Base-by-base conservation (phyloP, 2,797 vertebrate genomes). In the Crocidura indochinensis region DNA sequence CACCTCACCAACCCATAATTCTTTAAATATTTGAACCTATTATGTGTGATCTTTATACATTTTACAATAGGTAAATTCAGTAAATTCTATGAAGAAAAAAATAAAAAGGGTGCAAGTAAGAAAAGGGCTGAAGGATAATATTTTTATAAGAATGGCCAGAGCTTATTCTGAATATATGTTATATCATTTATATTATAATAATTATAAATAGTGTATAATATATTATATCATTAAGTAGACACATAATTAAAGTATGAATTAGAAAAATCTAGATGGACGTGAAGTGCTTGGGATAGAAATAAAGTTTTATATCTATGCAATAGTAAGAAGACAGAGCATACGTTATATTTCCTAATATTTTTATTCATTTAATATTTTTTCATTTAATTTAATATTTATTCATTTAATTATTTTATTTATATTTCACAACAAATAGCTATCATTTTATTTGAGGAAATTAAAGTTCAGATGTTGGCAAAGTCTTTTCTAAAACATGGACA, bases 351-450 rank as follows among this genome's bases (percentile, higher is more conserved):
- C 6, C 8, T 68, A 73, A 2, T 0, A 84, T 53, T 86, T 84
- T 62, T 49, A 20, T 77, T 82, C 10, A 46, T 60, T 38, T n/a
- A 53, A 53, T 79, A 17, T 76, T 69, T 84, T 79, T 44, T 68
- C 44, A 29, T 27, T n/a, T n/a, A n/a, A 46, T 60, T 38, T n/a
- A 53, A 53, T 79, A 17, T 76, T 69, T 84, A 75, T 44, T 68
- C 44, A 29, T 27, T n/a, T n/a, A n/a, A n/a, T n/a, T 68, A 9
- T n/a, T 82, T 91, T 76, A 73, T 85, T 85, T 93, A 24, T 8
- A 49, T 9, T 6, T 68, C 26, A 67, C 19, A 87, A 20, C 1
- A 94, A 62, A n/a, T 72, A 5, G 24, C 47, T 53, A 71, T 65
- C 47, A 49, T 6, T 78, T 84, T 88, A 81, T 44, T 87, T 49